Percentiles rank a stretch among this genome's conserved stretches.
Conservation (phyloP, 2,888 invertebrate species). For the Corbicula japonica region DNA sequence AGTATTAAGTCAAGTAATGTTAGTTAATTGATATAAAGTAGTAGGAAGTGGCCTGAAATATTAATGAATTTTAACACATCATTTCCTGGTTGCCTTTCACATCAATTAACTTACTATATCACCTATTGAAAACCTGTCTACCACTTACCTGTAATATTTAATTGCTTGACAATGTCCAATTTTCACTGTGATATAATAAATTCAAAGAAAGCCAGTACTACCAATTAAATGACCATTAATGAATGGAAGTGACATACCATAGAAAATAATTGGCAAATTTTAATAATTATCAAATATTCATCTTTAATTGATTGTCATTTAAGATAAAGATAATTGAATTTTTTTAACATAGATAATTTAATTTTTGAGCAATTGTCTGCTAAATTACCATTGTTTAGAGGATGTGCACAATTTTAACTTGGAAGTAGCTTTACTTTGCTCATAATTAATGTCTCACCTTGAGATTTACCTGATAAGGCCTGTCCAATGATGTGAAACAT, state of each 20-base stretch:
- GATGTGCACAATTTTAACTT: constrained; percentile 25
- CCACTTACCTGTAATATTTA: constrained; percentile 26
- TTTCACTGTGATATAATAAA: constrained; percentile 30
- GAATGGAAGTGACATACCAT: constrained; percentile 9
- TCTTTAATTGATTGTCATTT: constrained; percentile 14
- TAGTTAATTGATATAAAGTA: too few relatives aligned
- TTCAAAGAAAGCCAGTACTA: constrained; percentile 14
- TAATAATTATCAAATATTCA: constrained; percentile 1
- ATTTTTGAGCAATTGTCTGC: neutral
- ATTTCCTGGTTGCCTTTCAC: constrained; percentile 29
- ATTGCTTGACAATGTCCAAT: constrained; percentile 13
- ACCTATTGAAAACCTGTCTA: constrained; percentile 19
- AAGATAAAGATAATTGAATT: neutral
- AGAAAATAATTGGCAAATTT: constrained; percentile 12
- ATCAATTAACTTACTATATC: constrained; percentile 24
- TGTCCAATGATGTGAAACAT: constrained; percentile 43
- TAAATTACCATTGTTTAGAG: constrained; percentile 21
- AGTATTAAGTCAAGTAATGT: too few relatives aligned
- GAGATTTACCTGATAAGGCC: constrained; percentile 13
- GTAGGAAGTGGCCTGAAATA: constrained; percentile 22
- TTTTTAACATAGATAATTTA: constrained; percentile 1
- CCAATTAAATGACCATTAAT: constrained; percentile 27
- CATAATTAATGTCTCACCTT: constrained; percentile 7
- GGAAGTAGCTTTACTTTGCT: constrained; percentile 8
- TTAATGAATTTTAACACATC: constrained; percentile 24